Evolutionary conservation across 2,888 invertebrate genomes (phyloP).

Genomic region (Cheilosia grossa): DNA sequence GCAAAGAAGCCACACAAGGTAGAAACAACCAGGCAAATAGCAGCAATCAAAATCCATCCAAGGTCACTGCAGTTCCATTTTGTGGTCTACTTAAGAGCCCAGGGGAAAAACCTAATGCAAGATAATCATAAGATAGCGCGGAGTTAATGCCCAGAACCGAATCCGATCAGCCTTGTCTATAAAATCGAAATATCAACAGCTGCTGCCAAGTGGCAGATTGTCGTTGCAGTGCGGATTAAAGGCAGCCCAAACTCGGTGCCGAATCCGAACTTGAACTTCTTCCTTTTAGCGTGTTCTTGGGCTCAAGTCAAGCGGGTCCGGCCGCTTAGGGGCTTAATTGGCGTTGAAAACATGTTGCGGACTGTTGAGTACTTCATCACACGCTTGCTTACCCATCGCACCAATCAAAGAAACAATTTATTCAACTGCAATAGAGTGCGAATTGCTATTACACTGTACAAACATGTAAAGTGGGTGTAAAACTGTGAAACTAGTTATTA

Average conservation of each 20-base stretch:
- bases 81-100: slow-evolving; percentile 35
- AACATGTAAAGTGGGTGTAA: slow-evolving; percentile 38
- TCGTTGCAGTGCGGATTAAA: neutral
- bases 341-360: slow-evolving; percentile 48
- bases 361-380: slow-evolving; percentile 47
- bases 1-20: slow-evolving; percentile 48
- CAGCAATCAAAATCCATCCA: slow-evolving; percentile 32
- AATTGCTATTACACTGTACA: slow-evolving; percentile 20
- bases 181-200: slow-evolving; percentile 11
- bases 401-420: slow-evolving; percentile 30
- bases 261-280: slow-evolving; percentile 47
- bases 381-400: slow-evolving; percentile 44
- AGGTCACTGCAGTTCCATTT: slow-evolving; percentile 40
- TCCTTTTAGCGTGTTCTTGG: slow-evolving; percentile 20
- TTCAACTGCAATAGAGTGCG: slow-evolving; percentile 24
- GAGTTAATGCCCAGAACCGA: slow-evolving; percentile 41
- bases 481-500: slow-evolving; percentile 22
- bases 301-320: slow-evolving; percentile 24
- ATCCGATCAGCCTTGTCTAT: slow-evolving; percentile 38
- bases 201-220: slow-evolving; percentile 18
- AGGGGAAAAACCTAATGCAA: slow-evolving; percentile 7
- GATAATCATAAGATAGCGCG: neutral
- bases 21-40: neutral
- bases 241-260: neutral
- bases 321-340: slow-evolving; percentile 40